These are phyloP conservation scores for Pocillopora verrucosa DNA, from an alignment of 64 coral and sea anemone genomes.

Conservation along the genomic window DNA sequence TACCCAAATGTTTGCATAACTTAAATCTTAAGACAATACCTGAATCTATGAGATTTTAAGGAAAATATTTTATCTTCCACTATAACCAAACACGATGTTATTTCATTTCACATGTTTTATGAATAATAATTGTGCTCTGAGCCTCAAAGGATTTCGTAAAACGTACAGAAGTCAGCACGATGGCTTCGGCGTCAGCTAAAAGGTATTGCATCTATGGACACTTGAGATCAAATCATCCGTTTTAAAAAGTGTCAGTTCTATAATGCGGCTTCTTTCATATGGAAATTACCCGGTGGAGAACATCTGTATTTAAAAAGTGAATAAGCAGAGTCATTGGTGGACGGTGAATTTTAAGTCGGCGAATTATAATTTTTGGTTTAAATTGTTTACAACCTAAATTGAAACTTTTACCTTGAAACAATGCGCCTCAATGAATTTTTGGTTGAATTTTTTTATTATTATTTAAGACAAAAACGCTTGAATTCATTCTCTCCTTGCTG, in stretches of 20 bases:
- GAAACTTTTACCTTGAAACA: too few relatives aligned
- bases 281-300: neutral
- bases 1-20: too few relatives aligned
- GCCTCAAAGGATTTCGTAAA: too few relatives aligned
- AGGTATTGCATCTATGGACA: neutral
- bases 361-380: neutral
- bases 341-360: neutral
- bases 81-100: too few relatives aligned
- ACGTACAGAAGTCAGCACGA: too few relatives aligned
- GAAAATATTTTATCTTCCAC: too few relatives aligned
- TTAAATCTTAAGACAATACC: too few relatives aligned
- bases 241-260: neutral
- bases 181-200: too few relatives aligned
- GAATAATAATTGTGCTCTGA: too few relatives aligned
- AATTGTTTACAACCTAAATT: too few relatives aligned
- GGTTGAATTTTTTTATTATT: neutral
- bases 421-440: neutral
- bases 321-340: neutral
- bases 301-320: constrained; percentile 17
- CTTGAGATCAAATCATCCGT: neutral
- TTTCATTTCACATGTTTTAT: too few relatives aligned
- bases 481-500: neutral
- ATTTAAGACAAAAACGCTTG: neutral
- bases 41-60: too few relatives aligned
- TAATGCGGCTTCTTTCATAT: neutral